These are phyloP conservation scores for Pseudopleuronectes americanus DNA, from an alignment of 2,797 vertebrate species.

Conservation along the genomic window DNA sequence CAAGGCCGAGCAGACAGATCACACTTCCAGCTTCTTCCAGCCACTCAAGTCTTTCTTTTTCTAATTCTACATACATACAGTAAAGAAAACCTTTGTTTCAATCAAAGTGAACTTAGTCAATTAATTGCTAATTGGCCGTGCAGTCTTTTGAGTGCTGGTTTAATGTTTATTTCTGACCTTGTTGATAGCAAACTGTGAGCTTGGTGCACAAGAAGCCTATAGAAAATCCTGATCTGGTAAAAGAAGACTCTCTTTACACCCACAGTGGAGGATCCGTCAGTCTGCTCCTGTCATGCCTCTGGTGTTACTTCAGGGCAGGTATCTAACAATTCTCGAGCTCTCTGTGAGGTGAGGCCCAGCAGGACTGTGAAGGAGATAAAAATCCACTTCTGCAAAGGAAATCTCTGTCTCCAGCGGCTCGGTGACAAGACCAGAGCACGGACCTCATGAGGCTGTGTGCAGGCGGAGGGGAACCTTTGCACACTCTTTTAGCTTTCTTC, in stretches of 20 bases:
- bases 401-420: constrained; percentile 14
- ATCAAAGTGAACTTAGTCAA: no score
- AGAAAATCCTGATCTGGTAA: constrained; percentile 12
- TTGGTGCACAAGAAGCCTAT: not conserved
- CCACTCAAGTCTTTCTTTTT: no score
- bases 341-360: constrained; percentile 50
- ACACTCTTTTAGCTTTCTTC: constrained; percentile 41
- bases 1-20: not conserved
- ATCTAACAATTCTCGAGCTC: constrained; percentile 38
- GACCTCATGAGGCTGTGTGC: constrained; percentile 22
- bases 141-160: not conserved
- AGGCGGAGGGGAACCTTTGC: constrained; percentile 30
- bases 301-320: constrained; percentile 45
- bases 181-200: constrained; percentile 9
- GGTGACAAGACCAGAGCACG: not conserved
- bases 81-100: no score
- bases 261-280: constrained; percentile 36
- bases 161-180: constrained; percentile 2
- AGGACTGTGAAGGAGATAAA: constrained; percentile 32
- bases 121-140: no score
- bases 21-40: not conserved
- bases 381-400: constrained; percentile 29
- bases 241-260: constrained; percentile 13
- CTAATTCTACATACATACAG: no score
- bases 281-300: constrained; percentile 28